These are phyloP conservation scores for Mola mola DNA, from an alignment of 2,113 vertebrate genomes.

Conservation along the genomic window DNA sequence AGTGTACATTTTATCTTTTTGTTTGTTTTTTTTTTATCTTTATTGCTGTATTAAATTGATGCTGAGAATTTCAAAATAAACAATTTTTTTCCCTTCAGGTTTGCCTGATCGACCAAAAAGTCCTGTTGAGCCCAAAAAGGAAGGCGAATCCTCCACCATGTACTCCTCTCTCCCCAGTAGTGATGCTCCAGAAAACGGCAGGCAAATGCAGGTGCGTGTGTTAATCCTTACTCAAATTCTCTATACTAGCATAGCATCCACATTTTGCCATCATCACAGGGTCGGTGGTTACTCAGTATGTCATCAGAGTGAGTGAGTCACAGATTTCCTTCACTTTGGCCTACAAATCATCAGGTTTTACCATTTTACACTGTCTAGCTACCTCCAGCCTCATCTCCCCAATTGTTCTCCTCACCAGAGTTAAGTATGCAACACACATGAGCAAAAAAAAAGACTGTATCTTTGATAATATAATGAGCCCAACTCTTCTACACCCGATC, in stretches of 20 bases:
- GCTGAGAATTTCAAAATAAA: too few species aligned
- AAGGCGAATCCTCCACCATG: constrained; percentile 86
- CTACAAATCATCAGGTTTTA: constrained; percentile 38
- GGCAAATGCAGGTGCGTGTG: constrained; percentile 86
- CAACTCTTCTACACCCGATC: constrained; percentile 26
- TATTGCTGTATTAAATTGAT: too few species aligned
- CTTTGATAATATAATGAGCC: constrained; percentile 60
- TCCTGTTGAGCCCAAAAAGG: constrained; percentile 92
- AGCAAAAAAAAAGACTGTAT: constrained; percentile 57
- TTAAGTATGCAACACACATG: constrained; percentile 28
- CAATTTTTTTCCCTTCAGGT: constrained; percentile 66
- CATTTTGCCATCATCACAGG: neutral
- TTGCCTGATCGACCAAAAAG: constrained; percentile 94
- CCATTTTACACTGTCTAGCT: neutral
- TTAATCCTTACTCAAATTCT: constrained; percentile 1
- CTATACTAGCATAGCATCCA: neutral
- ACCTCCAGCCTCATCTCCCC: constrained; percentile 3
- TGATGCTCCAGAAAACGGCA: constrained; percentile 88
- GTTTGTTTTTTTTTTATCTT: neutral
- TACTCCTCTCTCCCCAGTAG: constrained; percentile 94
- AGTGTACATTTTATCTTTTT: constrained; percentile 11
- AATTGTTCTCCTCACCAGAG: constrained; percentile 4
- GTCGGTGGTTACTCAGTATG: neutral
- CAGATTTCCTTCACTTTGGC: constrained; percentile 20
- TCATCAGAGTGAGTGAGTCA: constrained; percentile 46